Base-by-base conservation (phyloP, 2,888 invertebrate genomes). In the Drosophila picticornis region DNA sequence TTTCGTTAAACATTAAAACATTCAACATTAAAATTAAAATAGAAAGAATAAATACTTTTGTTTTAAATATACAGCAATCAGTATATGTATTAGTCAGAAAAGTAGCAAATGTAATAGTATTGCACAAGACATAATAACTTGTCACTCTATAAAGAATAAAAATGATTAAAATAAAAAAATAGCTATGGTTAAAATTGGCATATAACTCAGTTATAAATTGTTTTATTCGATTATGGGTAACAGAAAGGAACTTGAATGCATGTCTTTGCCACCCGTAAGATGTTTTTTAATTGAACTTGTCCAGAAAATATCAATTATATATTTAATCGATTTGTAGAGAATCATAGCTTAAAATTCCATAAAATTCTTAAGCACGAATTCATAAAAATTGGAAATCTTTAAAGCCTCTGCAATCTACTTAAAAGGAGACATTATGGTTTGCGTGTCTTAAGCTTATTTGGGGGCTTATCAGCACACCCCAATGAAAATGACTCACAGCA, bases 381-480 rank as follows among this genome's bases (percentile, higher is more conserved):
- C 13, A 25, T 5, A 32, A 19, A n/a, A 48, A 27, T 6, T 36
- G 16, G n/a, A 48, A 31, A 38, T 53, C 16, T 36, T 48, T 25
- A 38, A 52, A 25, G 16, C n/a, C n/a, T n/a, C 10, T 22, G 13
- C 60, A 60, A 59, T 25, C n/a, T 40, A 27, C 2, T 25, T 19
- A 7, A n/a, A 55, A 22, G 25, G 27, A 57, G 7, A 19, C 43
- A 58, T 11, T 22, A 22, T 31, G 16, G 55, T 52, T 65, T 56
- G 50, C 70, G 55, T 38, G 59, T 77, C 64, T 69, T 75, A 68
- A 88, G 76, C 87, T 72, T 22, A 67, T 69, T 56, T 53, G 52
- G 29, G 51, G 56, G 46, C 74, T 81, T 83, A 83, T 83, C 81
- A 70, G 78, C 88, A 84, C 82, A 77, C 60, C 55, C 71, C 72